phyloP scores from a whole-genome alignment of 1,140 invertebrate genomes.

The Dendroctonus valens region DNA sequence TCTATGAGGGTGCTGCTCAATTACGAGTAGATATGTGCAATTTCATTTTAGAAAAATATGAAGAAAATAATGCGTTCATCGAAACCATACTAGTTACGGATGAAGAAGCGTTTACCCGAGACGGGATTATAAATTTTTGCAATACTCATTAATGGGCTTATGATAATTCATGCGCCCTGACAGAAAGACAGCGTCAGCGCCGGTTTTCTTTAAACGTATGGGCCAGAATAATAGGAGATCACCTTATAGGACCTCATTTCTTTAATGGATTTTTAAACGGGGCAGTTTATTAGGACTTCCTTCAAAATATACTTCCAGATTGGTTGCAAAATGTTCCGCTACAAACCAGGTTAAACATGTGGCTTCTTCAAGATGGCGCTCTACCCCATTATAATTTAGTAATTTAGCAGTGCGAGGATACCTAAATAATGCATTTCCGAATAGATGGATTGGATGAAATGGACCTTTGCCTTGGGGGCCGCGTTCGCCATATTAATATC shows the following conservation, averaged over 20 bases:
- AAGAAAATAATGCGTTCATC: not conserved
- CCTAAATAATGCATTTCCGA: too few relatives aligned
- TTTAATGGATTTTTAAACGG: not conserved
- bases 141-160: constrained; percentile 9
- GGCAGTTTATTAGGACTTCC: constrained; percentile 8
- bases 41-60: constrained; percentile 6
- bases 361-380: too few relatives aligned
- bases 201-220: constrained; percentile 17
- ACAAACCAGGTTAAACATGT: too few relatives aligned
- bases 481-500: constrained; percentile 4
- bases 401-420: too few relatives aligned
- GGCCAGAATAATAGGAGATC: constrained; percentile 11
- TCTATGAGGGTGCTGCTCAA: not conserved
- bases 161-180: not conserved
- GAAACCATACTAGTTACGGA: constrained; percentile 9
- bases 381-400: too few relatives aligned
- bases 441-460: constrained; percentile 9
- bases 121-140: constrained; percentile 11
- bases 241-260: constrained; percentile 6
- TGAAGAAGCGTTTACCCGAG: constrained; percentile 8
- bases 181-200: constrained; percentile 13
- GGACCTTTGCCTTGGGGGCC: constrained; percentile 1
- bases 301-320: constrained; percentile 9
- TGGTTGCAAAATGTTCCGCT: constrained; percentile 10
- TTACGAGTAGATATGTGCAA: constrained; percentile 8